Conservation (phyloP, 2,113 vertebrate genomes). For the Casuarius casuarius region DNA sequence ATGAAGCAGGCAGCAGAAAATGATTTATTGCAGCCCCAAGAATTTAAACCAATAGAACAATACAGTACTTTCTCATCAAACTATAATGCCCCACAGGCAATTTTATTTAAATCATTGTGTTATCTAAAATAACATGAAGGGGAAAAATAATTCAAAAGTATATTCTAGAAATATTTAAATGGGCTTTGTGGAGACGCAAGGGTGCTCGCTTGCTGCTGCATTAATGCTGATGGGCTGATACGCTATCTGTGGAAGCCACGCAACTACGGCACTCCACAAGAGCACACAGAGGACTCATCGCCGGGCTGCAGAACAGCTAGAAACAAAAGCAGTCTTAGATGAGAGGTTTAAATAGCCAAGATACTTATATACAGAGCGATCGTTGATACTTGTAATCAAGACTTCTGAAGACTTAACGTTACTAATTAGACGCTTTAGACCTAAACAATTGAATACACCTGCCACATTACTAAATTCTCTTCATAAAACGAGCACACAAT, state of each 20-base stretch:
- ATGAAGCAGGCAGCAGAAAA: slow-evolving; percentile 48
- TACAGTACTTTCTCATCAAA: slow-evolving; percentile 28
- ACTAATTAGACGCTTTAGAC: slow-evolving; percentile 3
- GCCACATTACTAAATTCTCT: neutral
- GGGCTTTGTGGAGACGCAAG: slow-evolving; percentile 41
- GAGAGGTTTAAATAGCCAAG: neutral
- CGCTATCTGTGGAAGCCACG: neutral
- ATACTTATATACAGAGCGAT: neutral
- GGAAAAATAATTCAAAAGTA: slow-evolving; percentile 39
- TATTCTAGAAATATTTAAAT: slow-evolving; percentile 50
- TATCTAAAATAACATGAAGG: slow-evolving; percentile 70
- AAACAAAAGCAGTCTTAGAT: neutral
- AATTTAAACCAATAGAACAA: slow-evolving; percentile 54
- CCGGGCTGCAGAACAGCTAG: neutral
- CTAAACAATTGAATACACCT: slow-evolving; percentile 12
- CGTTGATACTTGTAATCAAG: neutral
- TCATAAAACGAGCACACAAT: neutral
- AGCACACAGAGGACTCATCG: neutral
- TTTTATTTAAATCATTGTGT: slow-evolving; percentile 67
- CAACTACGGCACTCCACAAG: slow-evolving; percentile 29
- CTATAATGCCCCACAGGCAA: slow-evolving; percentile 13
- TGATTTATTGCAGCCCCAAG: slow-evolving; percentile 23
- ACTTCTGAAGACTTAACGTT: neutral
- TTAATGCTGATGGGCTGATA: slow-evolving; percentile 50
- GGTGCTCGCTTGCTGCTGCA: slow-evolving; percentile 32